Base-by-base conservation (phyloP, 1,140 invertebrate species). In the Caenorhabditis briggsae region DNA sequence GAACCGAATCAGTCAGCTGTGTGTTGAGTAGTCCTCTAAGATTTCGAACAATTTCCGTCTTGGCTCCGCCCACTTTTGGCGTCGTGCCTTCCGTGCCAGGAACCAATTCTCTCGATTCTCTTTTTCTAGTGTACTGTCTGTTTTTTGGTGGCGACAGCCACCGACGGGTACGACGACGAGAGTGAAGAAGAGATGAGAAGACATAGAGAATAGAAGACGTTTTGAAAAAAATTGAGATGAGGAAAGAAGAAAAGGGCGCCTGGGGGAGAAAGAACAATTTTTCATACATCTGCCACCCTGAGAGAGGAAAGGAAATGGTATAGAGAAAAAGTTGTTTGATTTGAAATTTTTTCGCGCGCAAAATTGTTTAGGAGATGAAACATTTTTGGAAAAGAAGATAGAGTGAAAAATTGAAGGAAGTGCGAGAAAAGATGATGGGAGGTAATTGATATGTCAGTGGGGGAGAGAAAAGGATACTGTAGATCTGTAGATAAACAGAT, bases 21-120 rank as follows among this genome's bases (percentile, higher is more conserved):
- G 43, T 78, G 16, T n/a, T n/a, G 70, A 12, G 33, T 50, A 46
- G 23, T 14, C 70, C 5, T 33, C 33, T 50, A 50, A 78, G 46
- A 78, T 78, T 78, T 78, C 70, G 70, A 78, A 78, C 70, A 78
- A 78, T 50, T 50, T 50, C 70, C 70, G 46, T n/a, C 70, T 78
- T 50, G 43, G 53, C 70, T 78, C 70, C 70, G 70, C 70, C 70
- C 46, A 9, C 8, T 50, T 33, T 50, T 78, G 46, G 70, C 70
- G 70, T 41, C 70, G 70, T 78, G 70, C 70, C 70, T 78, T 78
- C 70, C 70, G 70, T 78, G 70, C 70, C 70, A 78, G 70, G 70
- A 78, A 78, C 70, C 70, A 46, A 78, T 78, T 78, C 25, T 78
- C 70, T 78, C 9, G 6, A 9, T 7, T 78, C 70, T 78, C 70